These are phyloP conservation scores for Synaphobranchus kaupii DNA, from an alignment of 2,797 vertebrate species.

Conservation along the genomic window DNA sequence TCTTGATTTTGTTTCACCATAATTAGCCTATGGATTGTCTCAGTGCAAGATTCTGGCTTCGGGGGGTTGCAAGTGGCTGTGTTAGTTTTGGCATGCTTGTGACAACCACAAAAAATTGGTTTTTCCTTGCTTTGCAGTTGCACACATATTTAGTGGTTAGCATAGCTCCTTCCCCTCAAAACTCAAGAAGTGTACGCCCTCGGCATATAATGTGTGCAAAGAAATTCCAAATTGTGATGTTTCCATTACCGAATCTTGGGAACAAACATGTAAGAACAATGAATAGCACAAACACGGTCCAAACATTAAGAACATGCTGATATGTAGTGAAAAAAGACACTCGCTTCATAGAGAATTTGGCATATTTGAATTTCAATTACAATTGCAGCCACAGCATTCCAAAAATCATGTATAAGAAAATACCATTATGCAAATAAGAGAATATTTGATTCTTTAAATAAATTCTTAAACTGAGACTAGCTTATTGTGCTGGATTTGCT, in stretches of 20 bases:
- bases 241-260: not conserved
- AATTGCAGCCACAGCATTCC: not conserved
- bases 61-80: slow-evolving; percentile 20
- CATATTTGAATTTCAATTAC: not conserved
- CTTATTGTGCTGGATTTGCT: not conserved
- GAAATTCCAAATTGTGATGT: not conserved
- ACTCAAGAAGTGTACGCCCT: slow-evolving; percentile 1
- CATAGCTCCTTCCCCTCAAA: slow-evolving; percentile 21
- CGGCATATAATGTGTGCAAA: not conserved
- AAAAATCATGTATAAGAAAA: slow-evolving; percentile 4
- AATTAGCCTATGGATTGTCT: slow-evolving; percentile 6
- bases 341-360: not conserved
- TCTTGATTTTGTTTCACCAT: slow-evolving; percentile 2
- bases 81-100: slow-evolving; percentile 31
- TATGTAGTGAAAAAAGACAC: not conserved
- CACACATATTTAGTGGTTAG: slow-evolving; percentile 27
- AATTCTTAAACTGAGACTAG: not conserved
- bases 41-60: not conserved
- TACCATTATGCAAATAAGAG: not conserved
- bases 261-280: not conserved
- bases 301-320: not conserved
- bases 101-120: slow-evolving; percentile 29
- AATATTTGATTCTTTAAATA: not conserved
- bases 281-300: not conserved
- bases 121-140: slow-evolving; percentile 13